These are phyloP conservation scores for Graphium colonna DNA, from an alignment of 2,888 invertebrate genomes.

Conservation along the genomic window DNA sequence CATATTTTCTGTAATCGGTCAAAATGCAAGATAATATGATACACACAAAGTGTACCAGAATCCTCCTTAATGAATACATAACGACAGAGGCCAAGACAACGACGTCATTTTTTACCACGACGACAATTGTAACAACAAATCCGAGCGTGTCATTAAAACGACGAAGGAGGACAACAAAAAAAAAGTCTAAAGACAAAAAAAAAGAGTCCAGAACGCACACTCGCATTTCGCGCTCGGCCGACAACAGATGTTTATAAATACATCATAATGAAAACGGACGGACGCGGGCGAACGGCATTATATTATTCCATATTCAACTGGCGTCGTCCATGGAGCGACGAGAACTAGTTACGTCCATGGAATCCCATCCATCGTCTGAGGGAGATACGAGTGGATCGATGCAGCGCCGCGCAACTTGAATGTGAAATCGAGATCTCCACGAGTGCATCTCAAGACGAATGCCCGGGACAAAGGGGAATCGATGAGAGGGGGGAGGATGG, in stretches of 20 bases:
- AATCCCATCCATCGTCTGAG: slow-evolving; percentile 37
- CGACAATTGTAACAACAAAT: background rate
- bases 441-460: slow-evolving; percentile 75
- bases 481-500: slow-evolving; percentile 65
- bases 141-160: background rate
- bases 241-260: slow-evolving; percentile 24
- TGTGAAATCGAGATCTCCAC: slow-evolving; percentile 72
- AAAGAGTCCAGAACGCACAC: slow-evolving; percentile 5
- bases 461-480: slow-evolving; percentile 76
- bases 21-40: too few relatives aligned
- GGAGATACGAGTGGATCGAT: slow-evolving; percentile 39
- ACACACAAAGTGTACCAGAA: too few relatives aligned
- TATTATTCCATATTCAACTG: slow-evolving; percentile 29
- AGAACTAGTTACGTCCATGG: slow-evolving; percentile 40
- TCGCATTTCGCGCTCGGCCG: slow-evolving; percentile 9
- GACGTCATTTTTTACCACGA: background rate
- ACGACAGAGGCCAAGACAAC: too few relatives aligned
- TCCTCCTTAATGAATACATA: too few relatives aligned
- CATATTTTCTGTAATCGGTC: too few relatives aligned
- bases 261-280: slow-evolving; percentile 21
- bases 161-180: background rate
- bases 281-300: slow-evolving; percentile 21
- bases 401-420: slow-evolving; percentile 25
- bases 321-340: slow-evolving; percentile 31
- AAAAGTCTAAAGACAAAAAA: background rate